Base-by-base conservation (phyloP, 1,140 invertebrate species). In the Drosophila pseudoobscura region DNA sequence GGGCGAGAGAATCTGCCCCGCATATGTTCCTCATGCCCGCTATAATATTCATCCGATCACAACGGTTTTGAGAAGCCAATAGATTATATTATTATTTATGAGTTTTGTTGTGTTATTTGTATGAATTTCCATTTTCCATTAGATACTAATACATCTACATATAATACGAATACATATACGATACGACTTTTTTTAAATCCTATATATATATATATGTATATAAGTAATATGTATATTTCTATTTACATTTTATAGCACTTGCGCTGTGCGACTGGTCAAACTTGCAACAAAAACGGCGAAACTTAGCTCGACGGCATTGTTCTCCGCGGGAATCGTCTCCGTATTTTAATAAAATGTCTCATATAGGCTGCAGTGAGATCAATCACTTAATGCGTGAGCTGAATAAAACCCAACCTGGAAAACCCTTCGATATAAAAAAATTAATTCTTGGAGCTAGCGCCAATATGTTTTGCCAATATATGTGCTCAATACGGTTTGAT, bases 381-480 rank as follows among this genome's bases (percentile, higher is more conserved):
- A 87, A 92, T 1, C 92, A 93, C 11, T 92, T 96, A 5, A 82
- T 95, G n/a, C 76, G 93, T 7, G 92, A 93, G 13, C 59, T 96
- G 6, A 77, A 92, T 22, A 84, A 82, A n/a, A 66, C 82, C 3
- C 71, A 92, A 44, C 58, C 91, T 39, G 91, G 93, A 65, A 56
- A 89, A 68, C 44, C 90, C 0, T 77, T 89, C 2, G 72, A 93
- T 17, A 75, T 95, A 20, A 96, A 96, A 80, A 93, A 94, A 0
- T 63, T 95, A 8, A 89, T 97, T 9, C 92, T 96, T 72, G 92
- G 93, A 26, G 93, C 94, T n/a, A 95, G 95, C 43, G 95, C 95
- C 50, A 97, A 97, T 90, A 95, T 98, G 90, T 98, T 98, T 91
- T 93, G 94, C 11, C 93, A 95, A 44, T 98, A 97, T 91, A 96